A percentile compares a stretch with the other conserved stretches of the same genome.
Conservation (phyloP, 1,140 invertebrate species). For the Callitettix versicolor region DNA sequence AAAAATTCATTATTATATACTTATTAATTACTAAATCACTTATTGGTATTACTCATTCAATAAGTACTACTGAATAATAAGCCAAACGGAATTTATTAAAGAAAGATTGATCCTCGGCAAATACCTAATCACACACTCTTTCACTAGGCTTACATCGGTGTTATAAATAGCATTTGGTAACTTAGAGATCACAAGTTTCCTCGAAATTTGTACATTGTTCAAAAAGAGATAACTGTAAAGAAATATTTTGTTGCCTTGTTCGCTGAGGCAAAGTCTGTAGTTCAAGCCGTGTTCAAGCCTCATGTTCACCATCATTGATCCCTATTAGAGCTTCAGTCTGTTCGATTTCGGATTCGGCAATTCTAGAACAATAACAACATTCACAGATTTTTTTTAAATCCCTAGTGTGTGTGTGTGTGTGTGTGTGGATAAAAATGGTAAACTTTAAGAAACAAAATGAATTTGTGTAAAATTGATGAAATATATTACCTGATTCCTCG, state of each 20-base stretch:
- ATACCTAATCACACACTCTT: no score
- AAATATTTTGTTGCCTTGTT: not conserved
- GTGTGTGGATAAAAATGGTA: no score
- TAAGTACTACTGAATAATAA: no score
- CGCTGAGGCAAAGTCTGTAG: not conserved
- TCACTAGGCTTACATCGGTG: no score
- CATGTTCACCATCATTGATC: constrained; percentile 23
- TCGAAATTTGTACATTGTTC: not conserved
- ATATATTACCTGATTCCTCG: constrained; percentile 3
- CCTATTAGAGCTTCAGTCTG: constrained; percentile 24
- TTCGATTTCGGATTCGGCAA: constrained; percentile 23
- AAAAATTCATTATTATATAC: no score
- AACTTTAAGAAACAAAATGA: not conserved
- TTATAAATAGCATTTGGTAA: not conserved
- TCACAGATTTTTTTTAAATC: not conserved
- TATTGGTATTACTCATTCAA: no score
- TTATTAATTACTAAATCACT: no score
- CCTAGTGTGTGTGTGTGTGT: no score
- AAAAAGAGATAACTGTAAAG: not conserved
- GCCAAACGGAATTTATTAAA: no score
- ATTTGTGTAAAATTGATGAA: not conserved
- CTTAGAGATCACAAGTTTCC: constrained; percentile 2
- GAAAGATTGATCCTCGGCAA: no score
- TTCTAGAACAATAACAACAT: constrained; percentile 15
- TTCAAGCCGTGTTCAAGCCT: constrained; percentile 15